Conservation (phyloP, 2,797 vertebrate genomes). For the Paguma larvata region DNA sequence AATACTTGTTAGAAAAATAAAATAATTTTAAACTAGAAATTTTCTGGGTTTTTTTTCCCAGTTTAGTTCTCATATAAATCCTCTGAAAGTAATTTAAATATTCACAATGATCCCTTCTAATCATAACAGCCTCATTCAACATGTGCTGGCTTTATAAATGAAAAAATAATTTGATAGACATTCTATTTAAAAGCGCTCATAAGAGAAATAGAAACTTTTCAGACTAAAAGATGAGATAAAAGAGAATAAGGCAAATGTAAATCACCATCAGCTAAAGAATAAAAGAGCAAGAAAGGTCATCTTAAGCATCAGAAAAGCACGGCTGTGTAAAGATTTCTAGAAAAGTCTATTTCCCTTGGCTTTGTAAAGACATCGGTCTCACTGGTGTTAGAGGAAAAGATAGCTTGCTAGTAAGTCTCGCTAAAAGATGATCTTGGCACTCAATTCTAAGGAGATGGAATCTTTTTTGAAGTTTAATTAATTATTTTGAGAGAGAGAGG, state of each 20-base stretch:
- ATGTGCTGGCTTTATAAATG: not conserved
- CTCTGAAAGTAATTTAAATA: conserved; percentile 30
- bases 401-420: not conserved
- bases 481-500: too few relatives aligned
- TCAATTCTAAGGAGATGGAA: not conserved
- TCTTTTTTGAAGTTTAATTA: too few relatives aligned
- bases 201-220: conserved; percentile 17
- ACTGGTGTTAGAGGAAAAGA: not conserved
- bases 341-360: not conserved
- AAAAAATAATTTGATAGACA: not conserved
- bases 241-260: not conserved
- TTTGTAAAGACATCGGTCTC: not conserved
- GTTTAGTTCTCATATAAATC: not conserved
- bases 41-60: not conserved
- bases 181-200: not conserved
- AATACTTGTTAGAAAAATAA: conserved; percentile 44
- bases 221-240: not conserved
- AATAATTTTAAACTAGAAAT: conserved; percentile 36
- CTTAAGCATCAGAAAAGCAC: not conserved
- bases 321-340: not conserved
- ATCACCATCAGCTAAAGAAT: not conserved
- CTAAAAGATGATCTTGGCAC: not conserved
- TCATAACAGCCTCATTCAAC: not conserved
- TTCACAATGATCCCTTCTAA: not conserved
- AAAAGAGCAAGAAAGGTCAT: not conserved